These are phyloP conservation scores for Spinibarbus caldwelli DNA, from an alignment of 2,797 vertebrate species.

Conservation along the genomic window DNA sequence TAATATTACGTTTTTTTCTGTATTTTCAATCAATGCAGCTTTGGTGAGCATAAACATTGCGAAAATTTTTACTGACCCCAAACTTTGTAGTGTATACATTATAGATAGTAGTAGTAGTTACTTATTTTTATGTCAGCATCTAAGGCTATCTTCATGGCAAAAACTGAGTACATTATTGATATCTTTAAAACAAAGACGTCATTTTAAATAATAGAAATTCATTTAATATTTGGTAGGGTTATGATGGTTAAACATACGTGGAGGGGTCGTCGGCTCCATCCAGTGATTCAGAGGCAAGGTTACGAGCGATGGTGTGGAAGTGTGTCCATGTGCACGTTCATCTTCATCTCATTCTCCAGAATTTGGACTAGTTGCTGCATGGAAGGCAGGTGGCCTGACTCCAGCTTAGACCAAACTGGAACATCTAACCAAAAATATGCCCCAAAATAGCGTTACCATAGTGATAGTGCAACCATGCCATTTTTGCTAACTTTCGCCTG, in stretches of 20 bases:
- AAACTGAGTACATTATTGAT: neutral
- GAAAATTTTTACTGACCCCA: neutral
- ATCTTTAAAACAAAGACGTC: neutral
- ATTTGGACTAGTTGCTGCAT: constrained; percentile 99
- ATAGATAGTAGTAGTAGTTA: too few species aligned
- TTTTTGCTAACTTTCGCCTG: neutral
- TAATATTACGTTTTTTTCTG: too few species aligned
- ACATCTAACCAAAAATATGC: constrained; percentile 81
- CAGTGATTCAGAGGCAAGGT: constrained; percentile 79
- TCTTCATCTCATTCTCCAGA: constrained; percentile 99
- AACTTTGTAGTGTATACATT: neutral
- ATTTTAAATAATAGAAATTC: neutral
- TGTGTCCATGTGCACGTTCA: constrained; percentile 97
- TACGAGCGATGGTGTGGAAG: constrained; percentile 90
- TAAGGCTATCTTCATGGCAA: too few species aligned
- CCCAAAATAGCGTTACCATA: neutral
- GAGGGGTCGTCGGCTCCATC: constrained; percentile 72
- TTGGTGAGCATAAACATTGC: neutral
- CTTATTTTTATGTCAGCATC: too few species aligned
- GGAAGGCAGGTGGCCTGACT: constrained; percentile 97
- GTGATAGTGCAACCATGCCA: neutral
- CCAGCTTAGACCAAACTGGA: constrained; percentile 98
- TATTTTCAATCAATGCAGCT: too few species aligned
- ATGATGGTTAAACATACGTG: constrained; percentile 61
- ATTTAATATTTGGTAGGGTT: neutral